phyloP scores from a whole-genome alignment of 2,113 vertebrate genomes.

The Elephas maximus region DNA sequence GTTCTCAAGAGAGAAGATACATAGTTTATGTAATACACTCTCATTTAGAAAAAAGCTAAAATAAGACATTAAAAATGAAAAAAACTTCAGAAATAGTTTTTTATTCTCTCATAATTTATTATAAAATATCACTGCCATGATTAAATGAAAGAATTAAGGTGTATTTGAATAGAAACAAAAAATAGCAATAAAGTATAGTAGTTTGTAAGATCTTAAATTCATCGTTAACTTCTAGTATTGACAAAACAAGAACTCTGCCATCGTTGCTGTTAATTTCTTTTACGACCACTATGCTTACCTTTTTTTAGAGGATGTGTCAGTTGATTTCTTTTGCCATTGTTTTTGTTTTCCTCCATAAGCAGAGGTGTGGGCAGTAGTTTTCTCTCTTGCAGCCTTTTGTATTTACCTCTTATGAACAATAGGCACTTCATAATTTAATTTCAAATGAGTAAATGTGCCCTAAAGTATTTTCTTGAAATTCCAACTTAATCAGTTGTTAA shows the following conservation, averaged over 20 bases:
- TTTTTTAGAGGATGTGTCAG: neutral
- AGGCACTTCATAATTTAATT: slow-evolving; percentile 23
- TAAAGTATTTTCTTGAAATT: slow-evolving; percentile 43
- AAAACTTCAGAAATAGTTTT: neutral
- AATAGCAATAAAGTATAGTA: slow-evolving; percentile 21
- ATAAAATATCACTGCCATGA: neutral
- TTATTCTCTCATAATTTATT: neutral
- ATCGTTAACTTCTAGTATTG: slow-evolving; percentile 28
- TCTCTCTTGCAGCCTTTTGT: neutral
- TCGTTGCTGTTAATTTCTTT: neutral
- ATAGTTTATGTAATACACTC: neutral
- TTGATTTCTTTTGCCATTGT: neutral
- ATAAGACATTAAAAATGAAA: neutral
- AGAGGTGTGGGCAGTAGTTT: neutral
- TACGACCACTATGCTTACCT: neutral
- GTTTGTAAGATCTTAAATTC: slow-evolving; percentile 40
- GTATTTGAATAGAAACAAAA: neutral
- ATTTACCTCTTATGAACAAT: neutral
- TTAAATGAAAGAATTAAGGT: slow-evolving; percentile 44
- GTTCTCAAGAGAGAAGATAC: neutral
- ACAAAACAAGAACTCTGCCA: neutral
- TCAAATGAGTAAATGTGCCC: neutral
- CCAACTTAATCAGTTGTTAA: neutral
- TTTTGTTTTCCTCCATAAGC: slow-evolving; percentile 6
- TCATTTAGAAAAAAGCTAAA: neutral